These are phyloP conservation scores for Lepidocyrtinus sp. DNA, from an alignment of 2,888 invertebrate species.

Conservation along the genomic window DNA sequence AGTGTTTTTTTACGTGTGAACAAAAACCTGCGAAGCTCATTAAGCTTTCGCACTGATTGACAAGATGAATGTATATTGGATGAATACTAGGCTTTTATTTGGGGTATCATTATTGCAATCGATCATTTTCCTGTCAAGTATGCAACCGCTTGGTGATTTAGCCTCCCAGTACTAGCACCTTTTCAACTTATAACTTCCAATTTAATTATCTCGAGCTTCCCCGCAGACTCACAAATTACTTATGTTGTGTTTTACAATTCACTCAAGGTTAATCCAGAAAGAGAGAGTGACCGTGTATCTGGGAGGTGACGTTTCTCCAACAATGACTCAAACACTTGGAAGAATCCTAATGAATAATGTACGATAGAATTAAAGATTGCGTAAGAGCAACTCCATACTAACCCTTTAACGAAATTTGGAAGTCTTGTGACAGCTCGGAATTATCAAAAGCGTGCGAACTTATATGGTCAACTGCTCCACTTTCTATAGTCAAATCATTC, in stretches of 20 bases:
- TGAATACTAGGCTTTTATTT: background rate
- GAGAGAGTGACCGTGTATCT: background rate
- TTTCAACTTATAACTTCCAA: background rate
- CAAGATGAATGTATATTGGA: background rate
- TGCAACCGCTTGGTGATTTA: background rate
- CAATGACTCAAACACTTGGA: no score
- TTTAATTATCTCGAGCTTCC: background rate
- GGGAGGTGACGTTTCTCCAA: background rate
- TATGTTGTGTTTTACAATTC: background rate
- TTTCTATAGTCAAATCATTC: no score
- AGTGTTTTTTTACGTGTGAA: background rate
- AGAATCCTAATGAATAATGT: no score
- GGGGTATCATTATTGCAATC: background rate
- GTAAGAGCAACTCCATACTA: no score
- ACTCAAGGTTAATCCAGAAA: background rate
- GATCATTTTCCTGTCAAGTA: conserved; percentile 12
- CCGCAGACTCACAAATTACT: background rate
- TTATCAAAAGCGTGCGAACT: no score
- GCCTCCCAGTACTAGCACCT: background rate
- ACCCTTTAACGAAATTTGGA: no score
- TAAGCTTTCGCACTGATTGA: conserved; percentile 1
- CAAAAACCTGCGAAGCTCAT: background rate
- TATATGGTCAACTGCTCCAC: no score
- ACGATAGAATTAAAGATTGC: no score
- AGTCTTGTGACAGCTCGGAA: no score